These are phyloP conservation scores for Acleris literana DNA, from an alignment of 2,888 invertebrate species.

Conservation along the genomic window DNA sequence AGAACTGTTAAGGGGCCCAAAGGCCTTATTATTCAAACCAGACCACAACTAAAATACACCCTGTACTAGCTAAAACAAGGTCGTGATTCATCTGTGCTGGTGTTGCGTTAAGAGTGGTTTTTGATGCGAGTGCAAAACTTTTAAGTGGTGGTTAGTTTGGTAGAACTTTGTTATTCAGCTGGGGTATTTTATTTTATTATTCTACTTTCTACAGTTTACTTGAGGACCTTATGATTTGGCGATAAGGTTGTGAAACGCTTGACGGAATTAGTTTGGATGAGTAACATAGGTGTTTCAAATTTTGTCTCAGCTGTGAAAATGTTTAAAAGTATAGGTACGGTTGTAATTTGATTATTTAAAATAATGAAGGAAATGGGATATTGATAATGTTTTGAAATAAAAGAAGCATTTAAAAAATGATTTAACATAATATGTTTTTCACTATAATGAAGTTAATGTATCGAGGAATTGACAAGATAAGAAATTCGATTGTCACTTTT, in stretches of 20 bases:
- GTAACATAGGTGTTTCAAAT: slow-evolving; percentile 3
- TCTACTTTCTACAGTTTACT: background rate
- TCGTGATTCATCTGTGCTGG: background rate
- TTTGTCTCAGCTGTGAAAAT: slow-evolving; percentile 1
- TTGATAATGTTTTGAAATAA: too few species aligned
- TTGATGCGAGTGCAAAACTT: background rate
- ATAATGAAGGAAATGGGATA: background rate
- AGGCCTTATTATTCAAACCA: background rate
- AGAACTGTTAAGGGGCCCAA: too few species aligned
- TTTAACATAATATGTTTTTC: too few species aligned
- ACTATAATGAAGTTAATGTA: too few species aligned
- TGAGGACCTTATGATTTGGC: background rate
- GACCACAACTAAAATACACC: background rate
- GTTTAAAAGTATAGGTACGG: slow-evolving; percentile 10
- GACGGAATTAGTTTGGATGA: background rate
- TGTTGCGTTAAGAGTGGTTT: background rate
- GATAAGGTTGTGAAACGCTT: background rate
- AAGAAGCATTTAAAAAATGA: too few species aligned
- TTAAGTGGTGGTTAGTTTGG: background rate
- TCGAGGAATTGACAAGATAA: too few species aligned
- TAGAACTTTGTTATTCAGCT: background rate
- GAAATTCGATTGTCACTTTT: too few species aligned
- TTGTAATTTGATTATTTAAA: slow-evolving; percentile 3
- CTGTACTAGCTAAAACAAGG: background rate
- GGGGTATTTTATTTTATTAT: background rate